Percentiles rank a stretch among this genome's conserved stretches.
phyloP scores from a whole-genome alignment of 2,797 vertebrate species.

The Triplophysa yarkandensis region DNA sequence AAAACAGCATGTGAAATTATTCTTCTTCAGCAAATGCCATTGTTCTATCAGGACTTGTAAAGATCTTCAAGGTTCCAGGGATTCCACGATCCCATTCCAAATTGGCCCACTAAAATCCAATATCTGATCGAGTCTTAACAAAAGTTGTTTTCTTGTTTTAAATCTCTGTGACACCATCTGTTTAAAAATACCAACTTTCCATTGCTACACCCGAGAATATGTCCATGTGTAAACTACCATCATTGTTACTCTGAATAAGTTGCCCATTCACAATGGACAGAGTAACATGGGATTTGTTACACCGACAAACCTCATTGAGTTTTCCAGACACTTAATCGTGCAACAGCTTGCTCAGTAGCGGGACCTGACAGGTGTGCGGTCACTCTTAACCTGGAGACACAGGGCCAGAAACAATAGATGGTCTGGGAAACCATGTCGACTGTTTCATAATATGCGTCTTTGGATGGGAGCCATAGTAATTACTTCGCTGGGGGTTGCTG shows the following conservation, averaged over 20 bases:
- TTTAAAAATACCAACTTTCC: not conserved
- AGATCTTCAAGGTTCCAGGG: not conserved
- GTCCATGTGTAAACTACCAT: not conserved
- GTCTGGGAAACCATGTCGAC: slow-evolving; percentile 2
- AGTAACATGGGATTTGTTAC: slow-evolving; percentile 1
- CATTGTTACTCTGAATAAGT: not conserved
- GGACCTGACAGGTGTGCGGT: not conserved
- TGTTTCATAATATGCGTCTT: slow-evolving; percentile 3
- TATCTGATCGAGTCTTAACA: not conserved
- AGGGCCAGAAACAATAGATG: not conserved
- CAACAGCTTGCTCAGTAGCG: slow-evolving; percentile 44
- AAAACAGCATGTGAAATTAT: not conserved
- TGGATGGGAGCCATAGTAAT: slow-evolving; percentile 41
- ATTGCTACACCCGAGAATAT: slow-evolving; percentile 10
- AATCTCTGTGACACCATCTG: not conserved
- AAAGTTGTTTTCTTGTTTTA: not conserved
- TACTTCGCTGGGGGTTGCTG: slow-evolving; percentile 48
- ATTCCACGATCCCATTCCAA: not conserved
- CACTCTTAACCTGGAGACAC: slow-evolving; percentile 28
- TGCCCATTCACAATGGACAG: not conserved
- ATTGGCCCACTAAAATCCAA: not conserved
- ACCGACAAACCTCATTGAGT: slow-evolving; percentile 30
- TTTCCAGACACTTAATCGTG: slow-evolving; percentile 48
- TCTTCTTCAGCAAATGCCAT: not conserved
- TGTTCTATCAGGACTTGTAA: not conserved